Conservation (phyloP, 2,113 vertebrate genomes). For the Dromiciops gliroides region DNA sequence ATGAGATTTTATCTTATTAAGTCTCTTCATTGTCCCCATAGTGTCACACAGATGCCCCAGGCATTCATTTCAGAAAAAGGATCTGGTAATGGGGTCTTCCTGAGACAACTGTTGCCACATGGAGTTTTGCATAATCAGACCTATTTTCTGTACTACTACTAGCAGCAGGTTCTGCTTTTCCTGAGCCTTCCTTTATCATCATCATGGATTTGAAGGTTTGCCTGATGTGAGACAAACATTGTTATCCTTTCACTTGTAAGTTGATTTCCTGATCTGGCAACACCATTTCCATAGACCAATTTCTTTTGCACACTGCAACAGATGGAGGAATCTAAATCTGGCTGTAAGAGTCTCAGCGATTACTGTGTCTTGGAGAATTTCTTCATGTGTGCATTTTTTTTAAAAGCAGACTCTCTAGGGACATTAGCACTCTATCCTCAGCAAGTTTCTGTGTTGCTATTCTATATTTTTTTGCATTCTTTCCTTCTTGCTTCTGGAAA, state of each 20-base stretch:
- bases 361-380: not conserved
- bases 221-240: not conserved
- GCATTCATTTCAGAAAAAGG: not conserved
- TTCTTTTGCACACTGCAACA: not conserved
- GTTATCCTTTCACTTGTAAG: not conserved
- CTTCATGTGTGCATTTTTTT: not conserved
- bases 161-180: not conserved
- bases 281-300: not conserved
- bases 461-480: not conserved
- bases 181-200: not conserved
- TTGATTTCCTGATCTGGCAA: not conserved
- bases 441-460: not conserved
- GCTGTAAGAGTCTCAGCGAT: not conserved
- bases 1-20: not conserved
- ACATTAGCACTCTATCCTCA: not conserved
- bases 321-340: not conserved
- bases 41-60: not conserved
- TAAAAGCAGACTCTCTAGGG: not conserved
- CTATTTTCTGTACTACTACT: not conserved
- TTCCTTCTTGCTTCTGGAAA: not conserved
- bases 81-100: not conserved
- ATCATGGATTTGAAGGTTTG: not conserved
- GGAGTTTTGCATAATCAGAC: not conserved
- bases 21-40: not conserved
- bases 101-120: not conserved